Conservation (phyloP, 2,797 vertebrate species). For the Scomberomorus guttatus region DNA sequence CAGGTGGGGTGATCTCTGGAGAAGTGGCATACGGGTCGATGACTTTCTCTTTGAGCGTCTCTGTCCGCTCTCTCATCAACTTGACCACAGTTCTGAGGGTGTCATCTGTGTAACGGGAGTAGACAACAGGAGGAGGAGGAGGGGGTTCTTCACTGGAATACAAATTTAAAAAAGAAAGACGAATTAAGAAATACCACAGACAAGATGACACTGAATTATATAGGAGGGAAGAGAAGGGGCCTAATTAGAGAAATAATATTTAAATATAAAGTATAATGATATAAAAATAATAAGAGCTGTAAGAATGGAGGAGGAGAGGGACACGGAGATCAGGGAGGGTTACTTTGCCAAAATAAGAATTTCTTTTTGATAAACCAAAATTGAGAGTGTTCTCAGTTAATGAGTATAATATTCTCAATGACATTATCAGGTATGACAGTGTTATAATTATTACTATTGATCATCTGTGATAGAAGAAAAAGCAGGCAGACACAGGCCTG, state of each 20-base stretch:
- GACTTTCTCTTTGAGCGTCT: conserved; percentile 83
- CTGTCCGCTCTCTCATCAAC: conserved; percentile 80
- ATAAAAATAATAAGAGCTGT: too few species aligned
- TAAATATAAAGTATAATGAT: too few species aligned
- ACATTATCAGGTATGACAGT: neutral
- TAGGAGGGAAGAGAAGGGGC: neutral
- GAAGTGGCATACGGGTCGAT: conserved; percentile 88
- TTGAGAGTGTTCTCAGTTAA: too few species aligned
- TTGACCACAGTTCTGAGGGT: conserved; percentile 78
- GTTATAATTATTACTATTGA: neutral
- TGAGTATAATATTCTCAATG: neutral
- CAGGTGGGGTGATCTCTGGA: conserved; percentile 87
- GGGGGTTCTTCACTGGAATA: conserved; percentile 64
- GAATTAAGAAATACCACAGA: neutral
- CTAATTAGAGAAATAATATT: too few species aligned
- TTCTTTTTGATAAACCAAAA: too few species aligned
- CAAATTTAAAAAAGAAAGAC: neutral
- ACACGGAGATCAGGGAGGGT: too few species aligned
- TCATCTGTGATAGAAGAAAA: neutral
- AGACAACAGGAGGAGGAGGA: conserved; percentile 65
- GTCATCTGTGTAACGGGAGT: conserved; percentile 82
- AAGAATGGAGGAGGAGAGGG: too few species aligned
- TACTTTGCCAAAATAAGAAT: too few species aligned
- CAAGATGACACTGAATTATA: neutral
- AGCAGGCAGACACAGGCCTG: neutral